Evolutionary conservation across 2,888 invertebrate species (phyloP).

Genomic region (Volucella inanis): DNA sequence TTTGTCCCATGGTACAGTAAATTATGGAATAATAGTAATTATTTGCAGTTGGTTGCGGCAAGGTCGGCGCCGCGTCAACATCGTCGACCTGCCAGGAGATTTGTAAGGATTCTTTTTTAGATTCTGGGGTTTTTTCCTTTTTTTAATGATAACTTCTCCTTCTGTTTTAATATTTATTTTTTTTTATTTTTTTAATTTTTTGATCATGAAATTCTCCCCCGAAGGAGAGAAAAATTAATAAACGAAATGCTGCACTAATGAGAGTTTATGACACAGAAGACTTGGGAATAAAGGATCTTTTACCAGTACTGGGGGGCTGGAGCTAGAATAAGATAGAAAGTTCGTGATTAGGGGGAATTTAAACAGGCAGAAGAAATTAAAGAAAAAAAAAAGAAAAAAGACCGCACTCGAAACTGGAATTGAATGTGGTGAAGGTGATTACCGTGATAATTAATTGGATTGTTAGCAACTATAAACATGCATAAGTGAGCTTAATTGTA

Average conservation of each 20-base stretch:
- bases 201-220: slow-evolving; percentile 42
- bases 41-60: slow-evolving; percentile 74
- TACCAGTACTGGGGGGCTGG: background rate
- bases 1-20: slow-evolving; percentile 73
- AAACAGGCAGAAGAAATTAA: no score
- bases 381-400: background rate
- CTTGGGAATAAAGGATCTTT: slow-evolving; percentile 19
- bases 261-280: slow-evolving; percentile 74
- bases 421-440: no score
- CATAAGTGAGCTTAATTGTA: no score
- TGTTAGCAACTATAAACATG: no score
- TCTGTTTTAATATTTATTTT: slow-evolving; percentile 28
- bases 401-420: no score
- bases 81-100: slow-evolving; percentile 34
- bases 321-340: slow-evolving; percentile 2
- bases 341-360: slow-evolving; percentile 54
- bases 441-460: no score
- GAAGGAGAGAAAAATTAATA: slow-evolving; percentile 70
- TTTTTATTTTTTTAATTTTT: slow-evolving; percentile 18
- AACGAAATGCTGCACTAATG: slow-evolving; percentile 75
- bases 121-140: background rate
- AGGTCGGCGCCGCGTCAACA: slow-evolving; percentile 69
- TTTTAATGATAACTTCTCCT: no score
- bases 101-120: slow-evolving; percentile 64
- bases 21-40: slow-evolving; percentile 74